Base-by-base conservation (phyloP, 2,113 vertebrate genomes). In the Geococcyx californianus region DNA sequence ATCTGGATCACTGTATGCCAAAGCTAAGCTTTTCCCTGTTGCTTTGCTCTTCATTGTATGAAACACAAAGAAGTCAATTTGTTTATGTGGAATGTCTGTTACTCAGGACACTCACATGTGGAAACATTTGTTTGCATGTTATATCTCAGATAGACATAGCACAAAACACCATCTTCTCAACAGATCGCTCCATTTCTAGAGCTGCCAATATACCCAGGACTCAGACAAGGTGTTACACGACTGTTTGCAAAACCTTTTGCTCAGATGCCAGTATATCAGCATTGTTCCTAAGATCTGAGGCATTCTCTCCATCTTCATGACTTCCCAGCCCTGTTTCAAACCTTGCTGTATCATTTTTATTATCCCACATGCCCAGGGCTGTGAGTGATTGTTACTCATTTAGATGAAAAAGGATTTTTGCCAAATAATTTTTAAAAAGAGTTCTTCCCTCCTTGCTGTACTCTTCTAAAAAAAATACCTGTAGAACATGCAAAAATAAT, bases 331-430 rank as follows among this genome's bases (percentile, higher is more conserved):
- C 38, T n/a, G 13, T 44, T 63, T 84, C 45, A 80, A 49, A 54
- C 33, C 33, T 76, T 44, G 24, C 14, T 66, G 17, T 36, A 60
- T 34, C 34, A 20, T 70, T 79, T 49, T 92, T 40, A 58, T 74
- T 62, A 67, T 56, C 74, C 38, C 24, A 24, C 31, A 34, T 13
- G 40, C 28, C 38, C 45, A 59, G 42, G 79, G 70, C 29, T 42
- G 13, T 2, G 1, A 93, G 25, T 0, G 0, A 75, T 59, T 76
- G 28, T 49, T 86, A 34, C 54, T 86, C 44, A 33, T 89, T 89
- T 78, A 59, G 60, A 51, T 86, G 63, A 72, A 79, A 95, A 89
- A 64, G 26, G 23, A 80, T 76, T 90, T 76, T 76, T 89, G 87
- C 16, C 1, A 6, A 69, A 69, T 18, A 36, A 25, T 44, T 69